Evolutionary conservation across 2,888 invertebrate species (phyloP).

Genomic region (Chydorus sphaericus): DNA sequence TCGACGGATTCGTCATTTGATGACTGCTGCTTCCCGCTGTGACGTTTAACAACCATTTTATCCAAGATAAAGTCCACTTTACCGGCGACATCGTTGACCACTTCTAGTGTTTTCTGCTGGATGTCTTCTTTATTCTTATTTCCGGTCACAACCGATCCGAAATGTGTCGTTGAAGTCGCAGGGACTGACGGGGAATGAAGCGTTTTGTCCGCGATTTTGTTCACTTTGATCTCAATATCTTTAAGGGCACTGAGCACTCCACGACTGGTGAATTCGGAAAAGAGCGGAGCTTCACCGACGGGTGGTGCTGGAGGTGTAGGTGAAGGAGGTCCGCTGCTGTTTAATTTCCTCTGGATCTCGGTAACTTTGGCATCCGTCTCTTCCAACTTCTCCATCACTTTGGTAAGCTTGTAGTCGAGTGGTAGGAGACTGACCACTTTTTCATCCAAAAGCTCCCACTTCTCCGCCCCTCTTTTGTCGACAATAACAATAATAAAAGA

Average conservation of each 20-base stretch:
- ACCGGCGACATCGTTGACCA: constrained; percentile 23
- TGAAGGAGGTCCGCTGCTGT: constrained; percentile 20
- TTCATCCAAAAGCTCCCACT: constrained; percentile 26
- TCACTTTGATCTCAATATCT: constrained; percentile 28
- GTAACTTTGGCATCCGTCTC: constrained; percentile 25
- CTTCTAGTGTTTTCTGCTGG: constrained; percentile 6
- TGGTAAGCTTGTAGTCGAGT: constrained; percentile 31
- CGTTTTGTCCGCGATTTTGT: constrained; percentile 21
- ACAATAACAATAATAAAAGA: constrained; percentile 2
- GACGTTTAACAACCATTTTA: constrained; percentile 11
- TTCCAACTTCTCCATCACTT: constrained; percentile 29
- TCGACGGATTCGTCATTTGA: too few species aligned
- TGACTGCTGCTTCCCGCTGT: background rate
- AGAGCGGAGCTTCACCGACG: constrained; percentile 22
- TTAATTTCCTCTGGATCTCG: constrained; percentile 14
- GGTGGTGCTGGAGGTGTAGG: background rate
- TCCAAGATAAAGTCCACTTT: constrained; percentile 33
- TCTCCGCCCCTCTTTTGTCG: constrained; percentile 26
- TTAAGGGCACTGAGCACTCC: constrained; percentile 31
- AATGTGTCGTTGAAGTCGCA: background rate
- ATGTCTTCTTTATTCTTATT: background rate
- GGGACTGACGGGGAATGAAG: background rate
- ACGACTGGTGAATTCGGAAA: constrained; percentile 30
- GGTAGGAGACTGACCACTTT: constrained; percentile 28
- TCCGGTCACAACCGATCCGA: background rate